Base-by-base conservation (phyloP, 2,113 vertebrate genomes). In the Aythya baeri region DNA sequence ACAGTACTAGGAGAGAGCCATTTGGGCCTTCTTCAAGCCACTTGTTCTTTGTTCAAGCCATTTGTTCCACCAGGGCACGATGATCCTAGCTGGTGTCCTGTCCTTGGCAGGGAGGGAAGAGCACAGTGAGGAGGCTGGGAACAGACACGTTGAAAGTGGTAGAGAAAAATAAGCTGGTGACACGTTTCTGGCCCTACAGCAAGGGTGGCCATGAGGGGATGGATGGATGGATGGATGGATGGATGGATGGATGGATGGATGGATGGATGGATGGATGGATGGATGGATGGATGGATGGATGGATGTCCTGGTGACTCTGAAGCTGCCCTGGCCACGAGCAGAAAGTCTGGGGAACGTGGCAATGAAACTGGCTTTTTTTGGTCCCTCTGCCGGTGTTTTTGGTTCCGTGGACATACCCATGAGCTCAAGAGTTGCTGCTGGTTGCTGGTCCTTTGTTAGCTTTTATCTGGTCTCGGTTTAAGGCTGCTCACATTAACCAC, bases 111-210 rank as follows among this genome's bases (percentile, higher is more conserved):
- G 31, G 22, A 27, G 76, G 23, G 26, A 26, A 1, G 52, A 7
- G 4, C 3, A 0, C 12, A 4, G 34, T 7, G 49, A 68, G 80
- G 74, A 57, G 73, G 36, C 91, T 55, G 59, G 38, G 4, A 1
- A 6, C 44, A 10, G 20, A 13, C 77, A 6, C 9, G 0, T 0
- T 5, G n/a, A 14, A 58, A 62, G 0, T 3, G 61, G 9, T 13
- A 29, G 78, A 34, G 41, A n/a, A 57, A 17, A 57, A 17, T 41
- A 10, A 18, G 36, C 2, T 63, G 78, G 16, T 59, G 90, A n/a
- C 46, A 1, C 3, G 0, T 62, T 36, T 76, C 22, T 81, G 68
- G 43, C 26, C 43, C 59, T 61, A 5, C 44, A 70, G 49, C 27
- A 4, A 52, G 59, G 4, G 58, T 6, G 22, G 36, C 32, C n/a